Base-by-base conservation (phyloP, 35 echinoderm and acorn worm species). In the Lytechinus pictus region DNA sequence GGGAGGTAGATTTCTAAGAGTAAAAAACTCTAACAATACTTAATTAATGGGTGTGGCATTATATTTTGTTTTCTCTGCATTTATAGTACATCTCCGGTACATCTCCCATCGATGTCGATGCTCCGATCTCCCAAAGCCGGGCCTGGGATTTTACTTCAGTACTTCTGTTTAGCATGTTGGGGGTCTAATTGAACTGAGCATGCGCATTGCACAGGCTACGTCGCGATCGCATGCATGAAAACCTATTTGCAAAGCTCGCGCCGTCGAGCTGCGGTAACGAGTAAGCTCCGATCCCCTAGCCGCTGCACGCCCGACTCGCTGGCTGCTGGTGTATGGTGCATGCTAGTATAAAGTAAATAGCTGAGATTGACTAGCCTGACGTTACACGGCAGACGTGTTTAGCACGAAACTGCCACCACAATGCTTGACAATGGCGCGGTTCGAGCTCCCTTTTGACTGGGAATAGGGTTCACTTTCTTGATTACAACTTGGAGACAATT, bases 101-200 rank as follows among this genome's bases (percentile, higher is more conserved):
- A 44, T 2, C 33, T 44, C 33, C 33, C 33, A 44, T 44, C 33
- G 33, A 44, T 44, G 33, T 44, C 33, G 33, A 44, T 44, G 33
- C 33, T 44, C 33, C 33, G 33, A 44, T 44, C 33, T 44, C 2
- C 33, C 33, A 44, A 2, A n/a, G n/a, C n/a, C n/a, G n/a, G n/a
- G n/a, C n/a, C n/a, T n/a, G n/a, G n/a, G n/a, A n/a, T n/a, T n/a
- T n/a, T 44, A 44, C 33, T 44, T n/a, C n/a, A 44, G 33, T 44
- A 44, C 33, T 6, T 16, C 19, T 79, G 66, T 79, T 79, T 79
- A 79, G 66, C 66, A 79, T 79, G 66, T 79, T 79, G 66, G 66
- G 66, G 66, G 66, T 79, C 66, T 79, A 79, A 79, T 79, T 79
- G 66, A 79, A n/a, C 66, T 79, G 66, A 79, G 16, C 66, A 79